phyloP scores from a whole-genome alignment of 2,888 invertebrate species.

The Corbicula japonica region DNA sequence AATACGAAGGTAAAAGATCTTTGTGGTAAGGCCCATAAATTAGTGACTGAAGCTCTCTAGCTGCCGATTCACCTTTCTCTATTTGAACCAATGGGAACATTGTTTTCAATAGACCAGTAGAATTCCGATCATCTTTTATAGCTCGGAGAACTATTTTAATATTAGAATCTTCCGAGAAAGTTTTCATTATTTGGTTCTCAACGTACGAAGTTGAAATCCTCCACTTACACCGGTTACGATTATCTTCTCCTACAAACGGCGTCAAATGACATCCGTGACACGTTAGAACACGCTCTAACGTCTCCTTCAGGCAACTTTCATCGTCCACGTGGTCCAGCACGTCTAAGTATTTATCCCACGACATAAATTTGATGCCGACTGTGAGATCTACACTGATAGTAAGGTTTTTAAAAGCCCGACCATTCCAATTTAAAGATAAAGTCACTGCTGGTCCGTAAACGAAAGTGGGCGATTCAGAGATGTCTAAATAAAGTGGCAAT shows the following conservation, averaged over 20 bases:
- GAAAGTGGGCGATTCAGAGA: neutral
- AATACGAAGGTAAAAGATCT: conserved; percentile 12
- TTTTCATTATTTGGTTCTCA: conserved; percentile 10
- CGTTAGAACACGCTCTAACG: neutral
- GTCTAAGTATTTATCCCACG: neutral
- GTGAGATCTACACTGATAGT: conserved; percentile 11
- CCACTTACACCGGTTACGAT: neutral
- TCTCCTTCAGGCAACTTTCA: neutral
- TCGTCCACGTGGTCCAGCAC: neutral
- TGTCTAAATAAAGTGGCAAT: neutral
- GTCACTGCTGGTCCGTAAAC: conserved; percentile 15
- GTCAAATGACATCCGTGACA: conserved; percentile 11
- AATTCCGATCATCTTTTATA: conserved; percentile 5
- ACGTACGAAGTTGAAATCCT: conserved; percentile 23
- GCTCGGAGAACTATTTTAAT: neutral
- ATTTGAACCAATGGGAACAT: neutral
- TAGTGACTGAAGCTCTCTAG: neutral
- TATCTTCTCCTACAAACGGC: neutral
- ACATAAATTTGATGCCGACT: conserved; percentile 4
- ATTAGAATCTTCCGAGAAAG: neutral
- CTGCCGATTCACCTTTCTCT: neutral
- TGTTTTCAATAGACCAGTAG: neutral
- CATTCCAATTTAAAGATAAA: conserved; percentile 2
- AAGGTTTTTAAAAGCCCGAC: neutral
- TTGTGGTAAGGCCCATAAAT: too few relatives aligned